Percentiles rank a stretch among this genome's conserved stretches.
phyloP scores from a whole-genome alignment of 2,797 vertebrate genomes.

The Tinamus major region DNA sequence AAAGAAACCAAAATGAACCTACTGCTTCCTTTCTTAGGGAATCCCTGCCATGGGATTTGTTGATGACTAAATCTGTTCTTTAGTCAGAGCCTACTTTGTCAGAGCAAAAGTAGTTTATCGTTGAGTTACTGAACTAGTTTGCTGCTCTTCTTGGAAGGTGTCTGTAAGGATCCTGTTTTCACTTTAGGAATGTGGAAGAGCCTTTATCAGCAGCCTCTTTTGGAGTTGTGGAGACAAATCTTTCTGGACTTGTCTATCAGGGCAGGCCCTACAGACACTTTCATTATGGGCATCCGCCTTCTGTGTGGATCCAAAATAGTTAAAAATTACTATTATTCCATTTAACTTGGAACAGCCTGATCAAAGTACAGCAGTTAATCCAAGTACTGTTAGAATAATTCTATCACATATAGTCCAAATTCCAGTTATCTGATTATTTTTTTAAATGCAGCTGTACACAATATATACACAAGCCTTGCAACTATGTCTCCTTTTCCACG shows the following conservation, averaged over 20 bases:
- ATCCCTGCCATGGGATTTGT: neutral
- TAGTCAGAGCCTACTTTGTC: neutral
- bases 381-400: neutral
- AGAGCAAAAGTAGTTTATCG: neutral
- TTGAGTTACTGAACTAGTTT: neutral
- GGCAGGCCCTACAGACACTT: neutral
- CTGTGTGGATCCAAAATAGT: neutral
- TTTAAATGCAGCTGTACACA: too few relatives aligned
- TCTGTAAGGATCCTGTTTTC: neutral
- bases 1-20: neutral
- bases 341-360: neutral
- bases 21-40: neutral
- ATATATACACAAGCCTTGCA: too few relatives aligned
- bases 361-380: neutral
- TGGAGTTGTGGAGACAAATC: neutral
- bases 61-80: neutral
- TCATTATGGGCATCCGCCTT: rapidly evolving
- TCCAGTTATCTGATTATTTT: neutral
- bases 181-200: neutral
- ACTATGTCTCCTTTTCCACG: neutral
- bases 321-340: neutral
- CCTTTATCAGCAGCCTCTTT: neutral
- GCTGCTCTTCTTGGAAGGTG: neutral
- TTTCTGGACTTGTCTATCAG: neutral
- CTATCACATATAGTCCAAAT: neutral